Base-by-base conservation (phyloP, 2,113 vertebrate genomes). In the Pelecanoides urinatrix region DNA sequence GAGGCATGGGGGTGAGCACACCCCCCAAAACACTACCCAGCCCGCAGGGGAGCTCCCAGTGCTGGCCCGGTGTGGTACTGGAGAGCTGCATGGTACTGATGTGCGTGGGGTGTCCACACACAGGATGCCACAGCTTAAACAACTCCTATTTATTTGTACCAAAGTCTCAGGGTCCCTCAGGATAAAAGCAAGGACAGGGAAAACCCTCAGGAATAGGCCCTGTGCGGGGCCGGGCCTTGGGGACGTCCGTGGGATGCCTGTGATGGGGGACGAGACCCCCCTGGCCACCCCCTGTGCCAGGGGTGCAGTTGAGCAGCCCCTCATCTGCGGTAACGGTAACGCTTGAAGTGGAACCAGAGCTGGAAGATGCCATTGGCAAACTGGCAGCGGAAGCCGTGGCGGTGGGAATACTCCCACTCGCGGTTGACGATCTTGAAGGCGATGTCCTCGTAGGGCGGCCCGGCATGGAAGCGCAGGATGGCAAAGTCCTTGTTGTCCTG, bases 261-360 rank as follows among this genome's bases (percentile, higher is more conserved):
- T 25, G 58, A 20, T 0, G 1, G 5, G 23, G 56, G 23, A 36
- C 0, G 4, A 47, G 47, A 38, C 1, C 2, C 58, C 34, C 45
- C 9, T 1, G 16, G 15, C 19, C 45, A 10, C 23, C 26, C 8
- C 7, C 7, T 4, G 7, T 3, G 2, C 1, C n/a, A n/a, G 17
- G 14, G 2, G 34, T 45, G 34, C 0, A 0, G 7, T 2, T 0
- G 20, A 44, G 42, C 52, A 27, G 63, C 30, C 16, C 32, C 66
- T 98, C 95, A 99, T 67, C 99, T 97, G 58, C 99, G 98, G 96
- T 99, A 99, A 27, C 99, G 99, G 96, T 99, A 99, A 15, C 99
- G 98, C 97, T 99, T 99, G 93, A 99, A 99, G 96, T 99, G 99
- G 97, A 99, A 99, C 99, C 99, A 99, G 73, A 99, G 98, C 97